A percentile compares a stretch with the other conserved stretches of the same genome.
Conservation (phyloP, 2,113 vertebrate species). For the Pseudopodoces humilis region DNA sequence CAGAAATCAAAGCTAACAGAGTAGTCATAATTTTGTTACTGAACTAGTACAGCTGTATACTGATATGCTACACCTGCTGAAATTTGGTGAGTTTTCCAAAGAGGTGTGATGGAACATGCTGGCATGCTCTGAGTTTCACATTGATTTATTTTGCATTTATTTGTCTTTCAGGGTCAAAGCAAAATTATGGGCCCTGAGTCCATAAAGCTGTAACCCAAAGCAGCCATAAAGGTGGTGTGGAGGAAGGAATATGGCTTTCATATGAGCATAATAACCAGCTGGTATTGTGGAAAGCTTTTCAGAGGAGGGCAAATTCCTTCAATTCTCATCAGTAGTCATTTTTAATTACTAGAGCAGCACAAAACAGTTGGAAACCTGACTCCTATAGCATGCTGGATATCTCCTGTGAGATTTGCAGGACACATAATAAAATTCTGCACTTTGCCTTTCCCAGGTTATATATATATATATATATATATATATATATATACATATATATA, state of each 20-base stretch:
- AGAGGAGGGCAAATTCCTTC: neutral
- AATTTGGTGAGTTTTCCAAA: neutral
- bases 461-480: neutral
- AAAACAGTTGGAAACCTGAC: neutral
- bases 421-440: neutral
- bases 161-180: constrained; percentile 11
- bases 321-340: neutral
- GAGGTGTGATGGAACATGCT: neutral
- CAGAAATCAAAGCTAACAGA: neutral
- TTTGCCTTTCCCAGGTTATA: neutral
- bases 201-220: neutral
- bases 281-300: neutral
- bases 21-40: neutral
- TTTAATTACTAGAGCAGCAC: neutral
- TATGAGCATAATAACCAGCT: neutral
- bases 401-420: neutral
- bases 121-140: neutral
- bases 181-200: neutral
- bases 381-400: neutral
- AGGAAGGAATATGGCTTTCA: neutral
- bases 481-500: too few relatives aligned
- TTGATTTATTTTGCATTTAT: constrained; percentile 12
- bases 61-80: neutral
- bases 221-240: neutral
- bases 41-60: neutral